phyloP scores from a whole-genome alignment of 2,888 invertebrate genomes.

The Drosophila mercatorum region DNA sequence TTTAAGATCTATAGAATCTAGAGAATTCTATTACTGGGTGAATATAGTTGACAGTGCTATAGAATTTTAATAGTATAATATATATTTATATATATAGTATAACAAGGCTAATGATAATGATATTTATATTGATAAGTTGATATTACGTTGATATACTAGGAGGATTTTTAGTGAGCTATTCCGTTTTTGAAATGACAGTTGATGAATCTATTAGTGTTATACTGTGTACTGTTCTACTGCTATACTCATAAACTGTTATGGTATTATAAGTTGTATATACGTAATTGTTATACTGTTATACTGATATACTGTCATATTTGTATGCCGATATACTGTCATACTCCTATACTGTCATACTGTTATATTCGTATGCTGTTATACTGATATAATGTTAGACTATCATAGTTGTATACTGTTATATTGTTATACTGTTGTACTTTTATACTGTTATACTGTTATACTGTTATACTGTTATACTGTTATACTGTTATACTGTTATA shows the following conservation, averaged over 20 bases:
- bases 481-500: neutral
- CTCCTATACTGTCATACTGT: neutral
- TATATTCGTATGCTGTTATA: neutral
- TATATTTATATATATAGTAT: neutral
- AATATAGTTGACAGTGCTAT: neutral
- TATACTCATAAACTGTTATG: neutral
- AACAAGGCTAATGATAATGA: neutral
- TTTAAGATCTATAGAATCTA: neutral
- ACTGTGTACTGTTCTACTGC: neutral
- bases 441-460: neutral
- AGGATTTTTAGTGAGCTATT: too few species aligned
- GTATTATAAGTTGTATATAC: neutral
- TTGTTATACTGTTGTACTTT: neutral
- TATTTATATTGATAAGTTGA: neutral
- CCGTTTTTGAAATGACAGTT: neutral
- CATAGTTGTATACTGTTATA: neutral
- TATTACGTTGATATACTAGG: too few species aligned
- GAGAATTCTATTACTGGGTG: neutral
- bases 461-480: neutral
- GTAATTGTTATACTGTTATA: neutral
- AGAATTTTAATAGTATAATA: neutral
- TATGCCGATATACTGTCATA: neutral
- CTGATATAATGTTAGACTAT: neutral
- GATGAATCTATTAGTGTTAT: neutral
- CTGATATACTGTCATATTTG: neutral